Evolutionary conservation across 2,888 invertebrate genomes (phyloP), one percentile per base, ranked within the genome.

Genomic region (Cataglyphis albicans): DNA sequence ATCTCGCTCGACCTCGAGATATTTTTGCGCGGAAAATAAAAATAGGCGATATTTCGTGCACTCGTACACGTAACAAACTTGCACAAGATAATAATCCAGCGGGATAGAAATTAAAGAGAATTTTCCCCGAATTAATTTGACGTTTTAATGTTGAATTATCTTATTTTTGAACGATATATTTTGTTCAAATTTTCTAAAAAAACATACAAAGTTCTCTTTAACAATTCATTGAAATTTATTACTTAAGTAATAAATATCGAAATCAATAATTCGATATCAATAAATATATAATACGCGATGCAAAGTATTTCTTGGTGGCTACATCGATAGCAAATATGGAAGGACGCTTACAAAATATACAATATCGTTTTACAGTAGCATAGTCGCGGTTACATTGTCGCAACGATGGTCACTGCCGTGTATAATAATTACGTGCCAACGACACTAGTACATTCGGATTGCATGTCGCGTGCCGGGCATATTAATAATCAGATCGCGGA

Each of bases 381-480:
- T 68, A n/a, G 73, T 64, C 52, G 38, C 38, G 68, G 29, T 38
- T 21, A 18, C 38, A 1, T 74, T 76, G 75, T 76, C 76, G 76
- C 41, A 61, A 80, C 72, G 18, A 55, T n/a, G 67, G 44, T 80
- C 72, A 61, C 35, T 72, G 72, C 9, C 70, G 21, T 18, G 70
- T 78, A 35, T 80, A 80, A 80, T 72, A 72, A 80, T 80, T 72
- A 72, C 1, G 72, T 72, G 59, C 72, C 78, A 80, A 72, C 59
- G 59, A 80, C 72, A 59, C 72, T 68, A 32, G 21, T 21, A 41
- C 29, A 76, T 76, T 80, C 44, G 44, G 41, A 12, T 35, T 12
- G 25, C 6, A n/a, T 29, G 41, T 3, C 29, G 25, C 35, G 52
- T 52, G 44, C 4, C 44, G 35, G n/a, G 29, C 67, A 59, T 72